Evolutionary conservation across 2,113 vertebrate genomes (phyloP).

Genomic region (Nestor notabilis): DNA sequence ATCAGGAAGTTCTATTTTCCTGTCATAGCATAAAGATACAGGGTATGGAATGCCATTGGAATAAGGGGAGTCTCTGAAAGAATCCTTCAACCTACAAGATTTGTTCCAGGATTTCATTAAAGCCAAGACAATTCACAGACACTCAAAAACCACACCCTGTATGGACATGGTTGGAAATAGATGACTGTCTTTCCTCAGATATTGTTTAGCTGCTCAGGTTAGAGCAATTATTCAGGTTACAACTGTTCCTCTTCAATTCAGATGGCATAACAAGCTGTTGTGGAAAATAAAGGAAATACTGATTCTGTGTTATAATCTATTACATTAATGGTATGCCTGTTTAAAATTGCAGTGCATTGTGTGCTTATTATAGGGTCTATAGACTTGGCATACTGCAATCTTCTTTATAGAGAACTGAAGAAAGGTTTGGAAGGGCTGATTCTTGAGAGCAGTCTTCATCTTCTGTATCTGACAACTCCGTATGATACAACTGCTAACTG

Average conservation of each 20-base stretch:
- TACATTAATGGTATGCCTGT: neutral
- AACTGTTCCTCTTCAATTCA: neutral
- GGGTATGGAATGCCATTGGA: neutral
- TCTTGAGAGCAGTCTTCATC: conserved; percentile 89
- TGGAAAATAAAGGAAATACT: neutral
- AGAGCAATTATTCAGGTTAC: neutral
- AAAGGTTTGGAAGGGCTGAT: conserved; percentile 90
- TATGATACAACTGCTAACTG: conserved; percentile 85
- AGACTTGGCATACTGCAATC: conserved; percentile 83
- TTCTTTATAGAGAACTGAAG: conserved; percentile 87
- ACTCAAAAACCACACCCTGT: neutral
- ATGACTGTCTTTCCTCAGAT: neutral
- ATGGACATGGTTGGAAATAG: neutral
- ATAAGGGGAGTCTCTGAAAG: neutral
- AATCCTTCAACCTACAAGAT: neutral
- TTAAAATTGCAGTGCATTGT: neutral
- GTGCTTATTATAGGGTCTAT: conserved; percentile 82
- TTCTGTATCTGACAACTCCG: conserved; percentile 90
- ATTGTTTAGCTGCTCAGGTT: neutral
- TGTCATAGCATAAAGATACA: neutral
- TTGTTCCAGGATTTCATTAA: neutral
- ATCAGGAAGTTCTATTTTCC: neutral
- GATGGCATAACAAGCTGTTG: neutral
- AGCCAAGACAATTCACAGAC: neutral
- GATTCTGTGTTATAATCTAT: neutral